phyloP scores from a whole-genome alignment of 2,888 invertebrate genomes.

The Megastigmus dorsalis region DNA sequence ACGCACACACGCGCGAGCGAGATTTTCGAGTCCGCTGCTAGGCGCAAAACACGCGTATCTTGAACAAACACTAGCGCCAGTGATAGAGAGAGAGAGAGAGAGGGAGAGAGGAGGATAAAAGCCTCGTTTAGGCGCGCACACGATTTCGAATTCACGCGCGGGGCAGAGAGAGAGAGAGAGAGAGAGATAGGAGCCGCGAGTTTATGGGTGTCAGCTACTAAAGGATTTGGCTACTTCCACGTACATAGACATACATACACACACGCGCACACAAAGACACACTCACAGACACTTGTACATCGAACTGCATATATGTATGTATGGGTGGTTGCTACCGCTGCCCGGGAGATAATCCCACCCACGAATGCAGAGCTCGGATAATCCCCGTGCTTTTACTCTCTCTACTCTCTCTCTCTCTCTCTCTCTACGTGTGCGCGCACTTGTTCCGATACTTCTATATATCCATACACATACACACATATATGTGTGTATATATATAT shows the following conservation, averaged over 20 bases:
- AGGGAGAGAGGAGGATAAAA: neutral
- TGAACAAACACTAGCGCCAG: conserved; percentile 31
- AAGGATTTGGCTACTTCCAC: conserved; percentile 69
- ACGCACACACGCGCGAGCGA: conserved; percentile 6
- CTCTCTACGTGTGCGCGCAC: conserved; percentile 5
- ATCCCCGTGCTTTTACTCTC: conserved; percentile 65
- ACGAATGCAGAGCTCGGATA: conserved; percentile 72
- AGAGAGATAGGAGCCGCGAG: conserved; percentile 21
- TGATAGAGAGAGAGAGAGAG: conserved; percentile 56
- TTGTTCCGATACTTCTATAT: neutral
- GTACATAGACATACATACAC: too few species aligned
- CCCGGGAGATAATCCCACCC: conserved; percentile 70
- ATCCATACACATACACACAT: too few species aligned
- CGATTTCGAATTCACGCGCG: neutral
- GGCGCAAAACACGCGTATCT: conserved; percentile 33
- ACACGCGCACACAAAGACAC: too few species aligned
- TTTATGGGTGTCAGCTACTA: conserved; percentile 60
- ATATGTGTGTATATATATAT: conserved; percentile 7
- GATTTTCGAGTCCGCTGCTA: neutral
- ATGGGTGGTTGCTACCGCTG: conserved; percentile 48
- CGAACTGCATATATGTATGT: neutral
- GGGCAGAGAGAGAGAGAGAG: conserved; percentile 37
- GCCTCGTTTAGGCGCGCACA: conserved; percentile 40
- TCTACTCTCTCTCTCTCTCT: conserved; percentile 24
- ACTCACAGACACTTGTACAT: too few species aligned